Evolutionary conservation across 2,113 vertebrate species (phyloP).

Genomic region (Gopherus flavomarginatus): DNA sequence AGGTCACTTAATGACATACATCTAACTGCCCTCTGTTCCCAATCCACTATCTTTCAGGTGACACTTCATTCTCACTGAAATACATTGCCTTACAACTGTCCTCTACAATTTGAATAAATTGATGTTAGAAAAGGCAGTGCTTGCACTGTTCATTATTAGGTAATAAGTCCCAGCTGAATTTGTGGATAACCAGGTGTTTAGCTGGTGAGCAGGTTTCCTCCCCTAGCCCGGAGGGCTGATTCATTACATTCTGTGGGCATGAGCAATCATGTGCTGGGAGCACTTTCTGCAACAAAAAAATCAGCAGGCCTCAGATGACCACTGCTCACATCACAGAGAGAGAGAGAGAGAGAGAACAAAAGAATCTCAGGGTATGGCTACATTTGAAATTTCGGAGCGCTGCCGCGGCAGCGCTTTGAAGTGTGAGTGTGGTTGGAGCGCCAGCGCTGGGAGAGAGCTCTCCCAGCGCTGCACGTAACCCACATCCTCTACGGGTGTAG

Average conservation of each 20-base stretch:
- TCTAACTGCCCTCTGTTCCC: background rate
- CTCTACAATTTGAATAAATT: background rate
- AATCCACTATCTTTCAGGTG: background rate
- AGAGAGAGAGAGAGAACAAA: background rate
- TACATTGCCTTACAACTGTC: background rate
- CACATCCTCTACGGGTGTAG: too few species aligned
- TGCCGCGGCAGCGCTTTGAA: too few species aligned
- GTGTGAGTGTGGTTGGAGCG: too few species aligned
- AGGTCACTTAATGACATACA: background rate
- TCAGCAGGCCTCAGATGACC: background rate
- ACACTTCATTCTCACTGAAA: background rate
- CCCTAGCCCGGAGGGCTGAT: background rate
- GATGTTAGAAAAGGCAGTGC: background rate
- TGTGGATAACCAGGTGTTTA: background rate
- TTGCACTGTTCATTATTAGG: background rate
- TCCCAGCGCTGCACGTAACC: too few species aligned
- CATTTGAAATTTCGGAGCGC: too few species aligned
- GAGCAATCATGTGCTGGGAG: background rate
- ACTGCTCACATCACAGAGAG: background rate
- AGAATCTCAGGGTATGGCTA: background rate
- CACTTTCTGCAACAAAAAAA: background rate
- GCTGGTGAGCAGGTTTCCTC: background rate
- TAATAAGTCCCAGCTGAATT: background rate
- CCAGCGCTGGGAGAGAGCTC: too few species aligned
- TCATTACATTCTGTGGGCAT: rapidly evolving